Evolutionary conservation across 2,797 vertebrate species (phyloP), one percentile per base, ranked within the genome.

Genomic region (Leucoraja ocellata): DNA sequence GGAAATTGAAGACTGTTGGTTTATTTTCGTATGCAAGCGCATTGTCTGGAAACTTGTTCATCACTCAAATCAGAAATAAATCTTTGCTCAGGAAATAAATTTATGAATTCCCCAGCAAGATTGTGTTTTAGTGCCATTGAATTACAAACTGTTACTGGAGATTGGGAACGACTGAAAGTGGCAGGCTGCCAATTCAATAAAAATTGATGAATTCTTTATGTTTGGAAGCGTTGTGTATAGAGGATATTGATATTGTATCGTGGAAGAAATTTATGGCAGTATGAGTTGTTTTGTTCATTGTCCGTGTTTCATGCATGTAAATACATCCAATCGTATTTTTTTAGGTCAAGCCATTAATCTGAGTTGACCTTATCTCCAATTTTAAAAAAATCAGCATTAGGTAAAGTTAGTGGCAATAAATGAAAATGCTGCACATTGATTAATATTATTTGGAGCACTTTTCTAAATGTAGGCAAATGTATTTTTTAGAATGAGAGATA

Each of bases 161-260:
- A 39, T 71, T n/a, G 39, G 46, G 36, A 91, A 54, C 28, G 71
- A 92, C 68, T 76, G 90, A 74, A 92, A 58, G 4, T 76, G 90
- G 68, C 90, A 92, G 90, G 13, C 25, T 13, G 13, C 90, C 90
- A 92, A 58, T 76, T 76, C 68, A 46, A 74, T 92, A 74, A 91
- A 68, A 71, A 92, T 76, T 92, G 90, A 74, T 92, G 71, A 74
- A 92, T 92, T 91, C 90, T 74, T 76, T 46, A 58, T 92, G 90
- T 74, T 92, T 92, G 14, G 39, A 58, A 46, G 71, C 18, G 23
- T 73, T 25, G 71, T 74, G 36, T 10, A 21, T 54, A 13, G 32
- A 54, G 71, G 23, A 11, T 91, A 91, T 91, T 74, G 86, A 71
- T 71, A 71, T 32, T 91, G 63, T 46, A 46, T 28, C 4, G 36